Percentiles rank a stretch among this genome's conserved stretches.
phyloP scores from a whole-genome alignment of 2,888 invertebrate genomes.

The Stenolophus ochropezus region DNA sequence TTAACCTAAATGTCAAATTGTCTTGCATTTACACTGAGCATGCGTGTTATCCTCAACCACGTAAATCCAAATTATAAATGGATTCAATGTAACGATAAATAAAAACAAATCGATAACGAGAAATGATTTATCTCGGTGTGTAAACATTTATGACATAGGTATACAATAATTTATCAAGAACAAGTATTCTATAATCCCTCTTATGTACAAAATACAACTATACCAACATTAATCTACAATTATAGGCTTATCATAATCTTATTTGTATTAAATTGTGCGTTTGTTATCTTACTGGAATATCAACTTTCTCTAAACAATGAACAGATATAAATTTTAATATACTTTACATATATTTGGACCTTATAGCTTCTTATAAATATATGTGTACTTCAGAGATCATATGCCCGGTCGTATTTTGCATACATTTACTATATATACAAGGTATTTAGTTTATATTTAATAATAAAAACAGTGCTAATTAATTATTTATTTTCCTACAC shows the following conservation, averaged over 20 bases:
- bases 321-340: constrained; percentile 46
- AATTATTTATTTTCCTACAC: constrained; percentile 38
- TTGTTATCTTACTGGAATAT: constrained; percentile 54
- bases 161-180: constrained; percentile 45
- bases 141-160: constrained; percentile 45
- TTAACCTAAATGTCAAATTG: no score
- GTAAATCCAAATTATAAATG: not conserved
- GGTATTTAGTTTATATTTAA: constrained; percentile 25
- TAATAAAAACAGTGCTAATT: constrained; percentile 32
- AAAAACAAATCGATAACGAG: not conserved
- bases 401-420: constrained; percentile 44
- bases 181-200: constrained; percentile 24
- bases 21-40: no score
- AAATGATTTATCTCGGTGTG: constrained; percentile 19
- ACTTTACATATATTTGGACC: constrained; percentile 49
- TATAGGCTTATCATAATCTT: constrained; percentile 34
- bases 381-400: constrained; percentile 47
- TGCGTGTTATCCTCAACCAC: not conserved
- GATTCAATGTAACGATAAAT: constrained; percentile 4
- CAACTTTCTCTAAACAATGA: constrained; percentile 41
- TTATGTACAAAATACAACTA: constrained; percentile 53
- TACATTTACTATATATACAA: constrained; percentile 45
- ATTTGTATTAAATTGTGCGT: constrained; percentile 55
- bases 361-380: constrained; percentile 46
- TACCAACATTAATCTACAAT: constrained; percentile 48